These are phyloP conservation scores for Pandemis corylana DNA, from an alignment of 2,888 invertebrate genomes.

Conservation along the genomic window DNA sequence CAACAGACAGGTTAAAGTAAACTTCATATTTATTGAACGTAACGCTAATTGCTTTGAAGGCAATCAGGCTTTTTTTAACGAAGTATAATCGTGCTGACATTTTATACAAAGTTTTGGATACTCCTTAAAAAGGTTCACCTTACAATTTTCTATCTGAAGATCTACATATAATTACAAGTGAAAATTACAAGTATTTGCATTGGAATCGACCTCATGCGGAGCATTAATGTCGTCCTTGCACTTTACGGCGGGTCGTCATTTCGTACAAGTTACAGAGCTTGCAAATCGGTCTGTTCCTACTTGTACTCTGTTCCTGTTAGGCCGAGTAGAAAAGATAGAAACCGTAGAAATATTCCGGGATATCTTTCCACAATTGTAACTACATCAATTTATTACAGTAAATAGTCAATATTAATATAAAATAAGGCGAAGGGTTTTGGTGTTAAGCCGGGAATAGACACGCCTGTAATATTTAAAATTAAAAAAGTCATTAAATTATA, in stretches of 20 bases:
- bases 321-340: neutral
- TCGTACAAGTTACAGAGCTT: constrained; percentile 45
- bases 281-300: constrained; percentile 17
- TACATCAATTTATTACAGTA: no score
- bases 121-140: neutral
- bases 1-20: neutral
- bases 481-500: no score
- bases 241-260: constrained; percentile 56
- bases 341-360: no score
- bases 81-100: constrained; percentile 21
- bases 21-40: neutral
- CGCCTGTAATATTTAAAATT: no score
- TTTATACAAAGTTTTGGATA: constrained; percentile 1
- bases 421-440: no score
- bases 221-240: constrained; percentile 72
- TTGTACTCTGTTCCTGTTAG: constrained; percentile 6
- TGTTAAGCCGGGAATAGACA: no score
- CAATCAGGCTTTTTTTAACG: constrained; percentile 8
- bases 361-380: no score
- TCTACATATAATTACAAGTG: constrained; percentile 36
- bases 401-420: no score
- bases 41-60: constrained; percentile 11
- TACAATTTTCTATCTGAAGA: constrained; percentile 34
- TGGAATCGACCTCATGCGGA: constrained; percentile 56
- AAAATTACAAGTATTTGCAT: constrained; percentile 49